A percentile compares a stretch with the other conserved stretches of the same genome.
Conservation (phyloP, 2,797 vertebrate species). For the Lutjanus campechanus region DNA sequence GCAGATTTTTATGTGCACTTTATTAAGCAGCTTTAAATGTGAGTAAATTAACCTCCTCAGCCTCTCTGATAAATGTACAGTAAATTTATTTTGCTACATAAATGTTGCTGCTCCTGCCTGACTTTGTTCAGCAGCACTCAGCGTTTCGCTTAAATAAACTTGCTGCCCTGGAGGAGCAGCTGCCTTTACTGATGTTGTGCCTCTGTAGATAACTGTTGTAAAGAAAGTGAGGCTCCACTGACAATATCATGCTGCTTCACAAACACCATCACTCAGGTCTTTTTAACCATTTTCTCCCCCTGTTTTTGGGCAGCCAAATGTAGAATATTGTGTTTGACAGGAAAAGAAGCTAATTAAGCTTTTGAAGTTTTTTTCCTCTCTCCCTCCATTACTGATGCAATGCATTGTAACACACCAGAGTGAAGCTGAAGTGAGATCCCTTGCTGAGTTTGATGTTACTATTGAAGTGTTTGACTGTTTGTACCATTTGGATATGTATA, state of each 20-base stretch:
- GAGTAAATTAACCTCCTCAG: neutral
- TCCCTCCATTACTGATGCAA: slow-evolving; percentile 70
- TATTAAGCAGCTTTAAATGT: slow-evolving; percentile 12
- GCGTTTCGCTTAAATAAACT: slow-evolving; percentile 38
- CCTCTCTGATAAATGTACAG: neutral
- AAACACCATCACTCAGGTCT: slow-evolving; percentile 33
- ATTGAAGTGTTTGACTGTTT: slow-evolving; percentile 19
- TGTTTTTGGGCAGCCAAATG: slow-evolving; percentile 28
- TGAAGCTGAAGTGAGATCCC: slow-evolving; percentile 27
- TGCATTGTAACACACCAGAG: slow-evolving; percentile 51
- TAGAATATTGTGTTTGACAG: slow-evolving; percentile 53
- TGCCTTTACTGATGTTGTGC: slow-evolving; percentile 22
- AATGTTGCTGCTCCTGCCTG: slow-evolving; percentile 22
- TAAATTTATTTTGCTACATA: slow-evolving; percentile 5
- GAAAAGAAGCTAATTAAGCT: slow-evolving; percentile 52
- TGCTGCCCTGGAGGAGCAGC: slow-evolving; percentile 39
- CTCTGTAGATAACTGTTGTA: slow-evolving; percentile 38
- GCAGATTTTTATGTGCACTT: slow-evolving; percentile 7
- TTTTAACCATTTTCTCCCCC: slow-evolving; percentile 27
- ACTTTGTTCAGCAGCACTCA: slow-evolving; percentile 15
- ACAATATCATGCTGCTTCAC: slow-evolving; percentile 28
- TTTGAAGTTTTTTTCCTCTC: slow-evolving; percentile 46
- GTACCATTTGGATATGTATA: neutral
- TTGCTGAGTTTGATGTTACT: slow-evolving; percentile 27
- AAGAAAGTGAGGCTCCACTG: slow-evolving; percentile 35